These are phyloP conservation scores for Planococcus citri DNA, from an alignment of 1,140 invertebrate species.

Conservation along the genomic window DNA sequence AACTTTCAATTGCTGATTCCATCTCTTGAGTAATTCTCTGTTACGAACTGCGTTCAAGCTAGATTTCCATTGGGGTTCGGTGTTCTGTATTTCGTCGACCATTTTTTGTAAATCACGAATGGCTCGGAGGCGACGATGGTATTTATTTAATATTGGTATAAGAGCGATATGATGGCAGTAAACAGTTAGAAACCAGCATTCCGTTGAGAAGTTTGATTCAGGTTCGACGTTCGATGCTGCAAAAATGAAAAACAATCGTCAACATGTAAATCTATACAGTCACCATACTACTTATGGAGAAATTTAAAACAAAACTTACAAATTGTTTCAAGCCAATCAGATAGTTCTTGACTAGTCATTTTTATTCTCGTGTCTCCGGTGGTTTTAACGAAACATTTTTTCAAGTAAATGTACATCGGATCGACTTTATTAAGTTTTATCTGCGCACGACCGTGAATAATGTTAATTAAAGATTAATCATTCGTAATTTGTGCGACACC, in stretches of 20 bases:
- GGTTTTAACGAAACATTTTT: conserved; percentile 49
- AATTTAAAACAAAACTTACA: background rate
- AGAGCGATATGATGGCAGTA: conserved; percentile 85
- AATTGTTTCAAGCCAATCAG: conserved; percentile 50
- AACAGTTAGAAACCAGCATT: conserved; percentile 92
- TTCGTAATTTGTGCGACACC: too few relatives aligned
- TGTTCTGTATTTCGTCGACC: conserved; percentile 70
- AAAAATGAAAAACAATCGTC: conserved; percentile 7
- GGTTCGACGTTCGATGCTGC: conserved; percentile 35
- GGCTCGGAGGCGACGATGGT: conserved; percentile 66
- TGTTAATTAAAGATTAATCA: background rate
- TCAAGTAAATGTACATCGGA: conserved; percentile 46
- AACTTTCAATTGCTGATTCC: conserved; percentile 63
- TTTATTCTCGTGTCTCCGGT: conserved; percentile 68
- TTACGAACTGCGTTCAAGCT: conserved; percentile 60
- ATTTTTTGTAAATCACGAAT: conserved; percentile 83
- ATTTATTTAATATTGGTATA: conserved; percentile 74
- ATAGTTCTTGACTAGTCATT: conserved; percentile 62
- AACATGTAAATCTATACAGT: background rate
- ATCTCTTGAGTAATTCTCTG: conserved; percentile 68
- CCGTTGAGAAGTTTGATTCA: conserved; percentile 81
- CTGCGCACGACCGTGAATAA: conserved; percentile 29
- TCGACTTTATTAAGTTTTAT: conserved; percentile 73
- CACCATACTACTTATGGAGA: background rate
- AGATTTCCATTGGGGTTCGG: conserved; percentile 71